Evolutionary conservation across 2,888 invertebrate genomes (phyloP), one percentile per base, ranked within the genome.

Genomic region (Flexamia atlantica): DNA sequence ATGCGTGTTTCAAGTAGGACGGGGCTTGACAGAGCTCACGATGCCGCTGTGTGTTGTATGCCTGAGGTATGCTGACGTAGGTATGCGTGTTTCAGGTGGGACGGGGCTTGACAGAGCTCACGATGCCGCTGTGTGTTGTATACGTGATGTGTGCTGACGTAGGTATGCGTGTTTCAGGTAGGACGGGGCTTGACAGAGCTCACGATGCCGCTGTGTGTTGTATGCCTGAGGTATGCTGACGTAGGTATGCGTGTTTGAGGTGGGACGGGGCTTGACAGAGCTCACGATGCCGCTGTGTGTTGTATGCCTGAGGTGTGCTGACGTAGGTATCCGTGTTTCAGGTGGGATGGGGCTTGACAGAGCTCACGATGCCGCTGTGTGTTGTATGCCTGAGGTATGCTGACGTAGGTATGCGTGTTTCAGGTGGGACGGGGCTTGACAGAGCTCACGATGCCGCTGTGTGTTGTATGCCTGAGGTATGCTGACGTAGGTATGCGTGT

Each of bases 111-210:
- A 32, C 53, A 9, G 40, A 57, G 20, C 74, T 23, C 72, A 83
- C 42, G 50, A 83, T 83, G 82, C 82, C 53, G 25, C 72, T 53
- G 74, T 60, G 23, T 53, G 53, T 4, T 10, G 53, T 53, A 53
- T 4, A 25, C 50, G 53, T 53, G 20, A 23, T 53, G 53, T 53
- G 46, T 53, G 20, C 23, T 53, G 9, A 36, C 36, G 36, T 36
- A n/a, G n/a, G 36, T 36, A 36, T 36, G 36, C 36, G 53, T 53
- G 53, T 53, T 23, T 4, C 53, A 53, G 53, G 53, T 53, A 53
- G 53, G 53, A 23, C 53, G 53, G 32, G 46, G 60, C 40, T 36
- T 32, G 60, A 30, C 53, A 17, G 36, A 60, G 23, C 53, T 9
- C 81, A 81, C n/a, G 60, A 81, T 60, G 81, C 81, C 25, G 25